Evolutionary conservation across 1,140 invertebrate genomes (phyloP).

Genomic region (Pseudachorutes palmiensis): DNA sequence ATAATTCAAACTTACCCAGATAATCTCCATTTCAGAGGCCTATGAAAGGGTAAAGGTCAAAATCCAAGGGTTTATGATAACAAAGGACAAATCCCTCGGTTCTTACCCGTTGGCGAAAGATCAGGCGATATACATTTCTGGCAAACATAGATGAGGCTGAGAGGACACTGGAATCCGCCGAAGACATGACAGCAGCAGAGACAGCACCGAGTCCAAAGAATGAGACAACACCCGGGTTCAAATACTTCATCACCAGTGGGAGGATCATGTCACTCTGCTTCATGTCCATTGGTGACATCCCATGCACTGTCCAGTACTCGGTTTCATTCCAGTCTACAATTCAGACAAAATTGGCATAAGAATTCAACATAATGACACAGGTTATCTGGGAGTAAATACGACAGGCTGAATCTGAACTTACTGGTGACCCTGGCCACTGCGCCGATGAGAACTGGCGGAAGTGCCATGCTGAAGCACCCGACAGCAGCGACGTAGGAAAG

Average conservation of each 20-base stretch:
- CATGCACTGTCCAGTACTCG: constrained; percentile 45
- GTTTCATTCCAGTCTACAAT: constrained; percentile 56
- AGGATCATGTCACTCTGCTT: constrained; percentile 55
- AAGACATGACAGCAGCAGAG: constrained; percentile 72
- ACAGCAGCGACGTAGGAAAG: constrained; percentile 65
- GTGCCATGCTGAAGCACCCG: constrained; percentile 63
- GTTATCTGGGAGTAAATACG: no score
- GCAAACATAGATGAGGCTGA: constrained; percentile 71
- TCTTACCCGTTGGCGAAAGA: constrained; percentile 60
- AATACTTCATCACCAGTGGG: constrained; percentile 63
- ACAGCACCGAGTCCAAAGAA: constrained; percentile 69
- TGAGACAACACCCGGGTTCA: constrained; percentile 58
- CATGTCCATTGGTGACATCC: constrained; percentile 43
- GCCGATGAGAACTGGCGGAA: constrained; percentile 66
- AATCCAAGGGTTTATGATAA: no score
- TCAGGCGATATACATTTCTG: constrained; percentile 67
- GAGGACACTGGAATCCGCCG: constrained; percentile 67
- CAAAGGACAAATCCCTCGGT: no score
- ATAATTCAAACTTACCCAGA: no score
- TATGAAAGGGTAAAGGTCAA: constrained; percentile 38
- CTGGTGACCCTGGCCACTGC: constrained; percentile 60
- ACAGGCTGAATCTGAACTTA: constrained; percentile 38
- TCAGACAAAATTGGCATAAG: constrained; percentile 3
- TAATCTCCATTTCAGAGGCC: constrained; percentile 64
- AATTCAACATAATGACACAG: constrained; percentile 14